Base-by-base conservation (phyloP, 2,797 vertebrate species). In the Phrynocephalus forsythii region DNA sequence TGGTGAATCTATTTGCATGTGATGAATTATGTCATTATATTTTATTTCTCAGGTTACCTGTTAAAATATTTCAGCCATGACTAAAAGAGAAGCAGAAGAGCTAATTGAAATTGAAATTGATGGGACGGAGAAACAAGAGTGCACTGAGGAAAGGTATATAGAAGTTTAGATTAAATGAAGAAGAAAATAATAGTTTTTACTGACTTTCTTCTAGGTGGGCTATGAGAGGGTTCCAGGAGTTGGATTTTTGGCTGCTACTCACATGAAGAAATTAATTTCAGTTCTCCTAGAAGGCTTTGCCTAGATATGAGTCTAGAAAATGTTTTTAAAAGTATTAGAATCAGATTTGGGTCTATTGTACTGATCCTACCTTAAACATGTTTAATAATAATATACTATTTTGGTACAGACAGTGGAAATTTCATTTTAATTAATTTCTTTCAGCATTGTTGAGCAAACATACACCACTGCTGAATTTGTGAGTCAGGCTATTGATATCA, bases 41-140 rank as follows among this genome's bases (percentile, higher is more conserved):
- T 89, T 90, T 77, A 52, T 91, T 91, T 91, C 94, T 2, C 79
- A 97, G 96, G 63, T 87, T 80, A 92, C 87, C 90, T 87, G 87
- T 92, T 94, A 86, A 94, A 90, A 90, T 82, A 3, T 85, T 94
- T 91, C 94, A 96, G 84, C 95, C 97, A 99, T 99, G 99, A 97
- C 98, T 93, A 99, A 99, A 97, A 98, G 98, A 95, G 98, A 99
- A 94, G 95, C 98, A 82, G 99, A 99, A 89, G 99, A 99, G 95
- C 97, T 99, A 97, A 99, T 99, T 96, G 99, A 99, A 96, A 99
- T 99, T 72, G 98, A 99, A 96, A 99, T 99, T 3, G 99, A 99
- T 96, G 99, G 98, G 87, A 98, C 98, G 90, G 99, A 96, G 91
- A 97, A 97, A 84, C 71, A 96, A 80, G 97, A 97, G 33, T 97